phyloP scores from a whole-genome alignment of 2,113 vertebrate species.

The Tetraodon nigroviridis region DNA sequence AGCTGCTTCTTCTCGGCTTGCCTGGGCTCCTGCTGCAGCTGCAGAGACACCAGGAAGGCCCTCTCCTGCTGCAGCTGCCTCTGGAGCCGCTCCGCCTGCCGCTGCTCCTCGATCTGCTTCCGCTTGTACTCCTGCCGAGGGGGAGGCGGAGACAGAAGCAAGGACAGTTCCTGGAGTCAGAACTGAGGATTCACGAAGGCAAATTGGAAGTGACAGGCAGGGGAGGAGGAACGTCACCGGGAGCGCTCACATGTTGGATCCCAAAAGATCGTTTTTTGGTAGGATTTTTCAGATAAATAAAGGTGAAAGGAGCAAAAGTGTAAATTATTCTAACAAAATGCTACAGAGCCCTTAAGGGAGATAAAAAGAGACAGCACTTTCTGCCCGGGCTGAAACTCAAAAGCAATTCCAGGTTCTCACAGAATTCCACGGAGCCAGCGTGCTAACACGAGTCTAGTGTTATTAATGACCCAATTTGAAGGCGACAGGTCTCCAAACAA shows the following conservation, averaged over 20 bases:
- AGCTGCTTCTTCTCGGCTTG: conserved; percentile 87
- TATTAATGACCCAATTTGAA: no score
- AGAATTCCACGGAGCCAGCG: no score
- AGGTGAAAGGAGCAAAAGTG: no score
- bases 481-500: no score
- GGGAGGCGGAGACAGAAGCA: background rate
- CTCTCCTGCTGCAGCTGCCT: conserved; percentile 90
- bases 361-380: no score
- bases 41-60: conserved; percentile 88
- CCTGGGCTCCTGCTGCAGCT: conserved; percentile 80
- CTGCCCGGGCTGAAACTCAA: no score
- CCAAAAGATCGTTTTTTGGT: conserved; percentile 27
- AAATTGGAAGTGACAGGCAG: background rate
- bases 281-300: conserved; percentile 1
- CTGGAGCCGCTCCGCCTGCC: conserved; percentile 91
- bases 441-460: no score
- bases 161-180: background rate
- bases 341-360: no score
- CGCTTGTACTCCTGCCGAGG: conserved; percentile 90
- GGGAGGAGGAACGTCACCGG: background rate
- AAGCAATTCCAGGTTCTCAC: no score
- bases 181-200: background rate
- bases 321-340: no score
- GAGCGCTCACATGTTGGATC: conserved; percentile 15
- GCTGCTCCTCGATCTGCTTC: conserved; percentile 94